Evolutionary conservation across 92 coral and sea anemone genomes (phyloP).

Genomic region (Bergia puertoricense): DNA sequence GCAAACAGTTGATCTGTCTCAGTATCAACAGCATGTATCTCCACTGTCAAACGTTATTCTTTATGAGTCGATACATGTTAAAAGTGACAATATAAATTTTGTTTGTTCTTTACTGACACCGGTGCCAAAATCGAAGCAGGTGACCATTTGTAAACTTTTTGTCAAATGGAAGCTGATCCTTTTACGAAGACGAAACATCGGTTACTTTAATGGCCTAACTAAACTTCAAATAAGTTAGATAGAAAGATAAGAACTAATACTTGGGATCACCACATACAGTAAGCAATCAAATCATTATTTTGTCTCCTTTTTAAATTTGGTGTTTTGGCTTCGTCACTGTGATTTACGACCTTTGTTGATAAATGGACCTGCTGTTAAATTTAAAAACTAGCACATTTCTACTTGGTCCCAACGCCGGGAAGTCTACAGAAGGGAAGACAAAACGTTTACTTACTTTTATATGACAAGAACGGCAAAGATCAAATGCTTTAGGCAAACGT

Average conservation of each 20-base stretch:
- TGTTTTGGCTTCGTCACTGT: not conserved
- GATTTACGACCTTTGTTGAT: not conserved
- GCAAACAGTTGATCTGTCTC: too few species aligned
- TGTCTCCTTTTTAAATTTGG: not conserved
- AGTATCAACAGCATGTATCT: too few species aligned
- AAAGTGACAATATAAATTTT: too few species aligned
- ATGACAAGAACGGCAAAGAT: not conserved
- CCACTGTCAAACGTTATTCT: not conserved
- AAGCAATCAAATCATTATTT: too few species aligned
- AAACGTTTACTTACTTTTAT: not conserved
- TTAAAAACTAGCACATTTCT: not conserved
- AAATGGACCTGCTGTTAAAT: slow-evolving; percentile 21
- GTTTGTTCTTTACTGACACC: too few species aligned
- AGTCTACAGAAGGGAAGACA: not conserved
- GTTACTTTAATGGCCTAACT: not conserved
- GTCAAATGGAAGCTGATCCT: too few species aligned
- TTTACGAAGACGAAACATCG: not conserved
- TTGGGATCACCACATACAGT: not conserved
- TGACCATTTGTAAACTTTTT: not conserved
- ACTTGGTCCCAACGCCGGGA: not conserved
- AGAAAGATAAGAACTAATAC: too few species aligned
- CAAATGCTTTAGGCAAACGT: not conserved
- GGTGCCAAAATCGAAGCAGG: not conserved
- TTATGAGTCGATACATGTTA: too few species aligned
- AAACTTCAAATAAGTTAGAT: not conserved